Evolutionary conservation across 92 coral and sea anemone genomes (phyloP), one percentile per base, ranked within the genome.

Genomic region (Ricordea florida): DNA sequence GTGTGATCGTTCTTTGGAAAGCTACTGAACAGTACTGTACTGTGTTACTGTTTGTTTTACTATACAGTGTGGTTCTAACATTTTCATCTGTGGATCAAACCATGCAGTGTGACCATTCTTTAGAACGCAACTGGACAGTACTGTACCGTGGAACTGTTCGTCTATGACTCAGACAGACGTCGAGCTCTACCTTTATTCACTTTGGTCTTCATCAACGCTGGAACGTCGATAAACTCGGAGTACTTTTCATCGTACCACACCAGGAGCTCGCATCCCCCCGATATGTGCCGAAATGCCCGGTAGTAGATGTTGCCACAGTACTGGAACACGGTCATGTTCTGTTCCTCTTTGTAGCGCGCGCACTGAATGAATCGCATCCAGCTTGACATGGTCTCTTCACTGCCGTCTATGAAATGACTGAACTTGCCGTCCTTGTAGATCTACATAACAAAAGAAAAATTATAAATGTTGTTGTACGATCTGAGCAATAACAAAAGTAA

Each of bases 301-400:
- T 93, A 93, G 58, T 93, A 93, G 18, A 93, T 85, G 60, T 85
- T 93, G 18, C 97, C 97, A 64, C 93, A 84, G 65, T 93, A 91
- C 62, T 93, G 98, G 53, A 93, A 93, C 71, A 93, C 96, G 0
- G 98, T 93, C 98, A 93, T 93, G 60, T 93, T 93, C 17, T 93
- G 98, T 52, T 93, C 98, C 27, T 93, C 98, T 60, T 59, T 90
- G 57, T 87, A 89, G 4, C 98, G 91, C 1, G 98, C 98, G 20
- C 98, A 93, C 67, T 91, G 96, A 16, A 93, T 93, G 60, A 70
- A 87, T 8, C 98, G 81, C 98, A 93, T 93, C 98, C 98, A 93
- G 30, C 96, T 93, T 3, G 98, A 92, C 44, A 92, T 57, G 4
- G 62, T 57, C 18, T 85, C 83, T 60, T 93, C 92, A 53, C 89